Evolutionary conservation across 2,113 vertebrate species (phyloP).

Genomic region (human): DNA sequence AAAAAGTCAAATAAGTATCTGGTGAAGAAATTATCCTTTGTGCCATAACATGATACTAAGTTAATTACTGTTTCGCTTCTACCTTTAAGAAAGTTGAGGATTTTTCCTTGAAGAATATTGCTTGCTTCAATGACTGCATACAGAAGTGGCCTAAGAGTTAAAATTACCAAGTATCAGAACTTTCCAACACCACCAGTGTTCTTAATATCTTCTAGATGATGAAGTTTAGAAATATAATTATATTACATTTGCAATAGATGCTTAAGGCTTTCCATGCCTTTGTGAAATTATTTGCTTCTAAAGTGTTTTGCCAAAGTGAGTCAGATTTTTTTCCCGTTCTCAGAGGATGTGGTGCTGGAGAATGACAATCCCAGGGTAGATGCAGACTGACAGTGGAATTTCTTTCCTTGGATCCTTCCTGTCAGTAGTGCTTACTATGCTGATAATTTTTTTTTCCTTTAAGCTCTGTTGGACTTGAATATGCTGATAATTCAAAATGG

Average conservation of each 20-base stretch:
- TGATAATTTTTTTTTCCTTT: not conserved
- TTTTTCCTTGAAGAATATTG: not conserved
- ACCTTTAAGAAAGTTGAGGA: not conserved
- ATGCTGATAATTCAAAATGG: not conserved
- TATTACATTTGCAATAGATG: not conserved
- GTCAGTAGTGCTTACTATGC: not conserved
- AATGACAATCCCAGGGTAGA: not conserved
- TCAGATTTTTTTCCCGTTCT: not conserved
- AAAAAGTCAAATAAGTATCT: not conserved
- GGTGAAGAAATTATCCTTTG: not conserved
- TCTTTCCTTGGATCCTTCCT: constrained; percentile 5
- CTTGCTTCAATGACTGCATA: not conserved
- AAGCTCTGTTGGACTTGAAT: not conserved
- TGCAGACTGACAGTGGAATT: not conserved
- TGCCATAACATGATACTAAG: not conserved
- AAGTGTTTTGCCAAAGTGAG: constrained; percentile 5
- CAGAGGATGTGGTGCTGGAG: not conserved
- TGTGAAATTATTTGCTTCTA: constrained; percentile 16
- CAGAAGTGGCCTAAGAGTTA: not conserved
- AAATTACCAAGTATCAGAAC: not conserved
- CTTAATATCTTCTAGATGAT: not conserved
- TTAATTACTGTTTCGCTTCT: not conserved
- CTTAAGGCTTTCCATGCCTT: not conserved
- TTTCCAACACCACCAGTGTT: not conserved
- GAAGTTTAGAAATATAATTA: not conserved